Base-by-base conservation (phyloP, 2,797 vertebrate species). In the Ctenopoma kingsleyae region DNA sequence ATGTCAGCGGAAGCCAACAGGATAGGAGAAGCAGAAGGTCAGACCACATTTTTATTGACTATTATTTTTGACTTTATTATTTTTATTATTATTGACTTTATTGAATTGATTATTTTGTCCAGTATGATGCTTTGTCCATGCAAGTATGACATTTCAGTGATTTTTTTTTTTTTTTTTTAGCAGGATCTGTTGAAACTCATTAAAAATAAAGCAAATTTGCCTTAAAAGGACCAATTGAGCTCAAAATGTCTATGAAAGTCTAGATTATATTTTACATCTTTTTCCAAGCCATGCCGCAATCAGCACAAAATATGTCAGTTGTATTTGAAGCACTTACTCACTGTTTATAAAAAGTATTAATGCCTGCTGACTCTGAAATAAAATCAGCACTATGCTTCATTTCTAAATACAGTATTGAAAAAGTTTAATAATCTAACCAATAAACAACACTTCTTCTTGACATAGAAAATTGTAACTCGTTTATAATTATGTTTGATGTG, bases 11-110 rank as follows among this genome's bases (percentile, higher is more conserved):
- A 49, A 67, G 36, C 71, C 60, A 49, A 41, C 35, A 44, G 56
- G 48, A 69, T 49, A 46, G 52, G 50, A 55, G 55, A 52, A 49
- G 23, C 46, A 63, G 58, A 82, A 79, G 74, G 76, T 80, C 76
- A 67, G 22, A 8, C 12, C 0, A 35, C 51, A 20, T 79, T 73
- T 76, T 54, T 25, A 65, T 52, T 76, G 64, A 84, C 54, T n/a
- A n/a, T 27, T 6, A 27, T 27, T 4, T 27, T 27, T 27, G 25
- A 27, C 25, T 27, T 27, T 27, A 27, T 27, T 27, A n/a, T n/a
- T n/a, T n/a, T n/a, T n/a, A n/a, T 27, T 6, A 27, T 27, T 4
- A 4, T 27, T 27, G 25, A 27, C 25, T 27, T 27, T 27, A 27
- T 27, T 27, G n/a, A n/a, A n/a, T n/a, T 25, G 25, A 27, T 27